A percentile compares a stretch with the other conserved stretches of the same genome.
Conservation (phyloP, 2,797 vertebrate species). For the Sebastes trivittatus region DNA sequence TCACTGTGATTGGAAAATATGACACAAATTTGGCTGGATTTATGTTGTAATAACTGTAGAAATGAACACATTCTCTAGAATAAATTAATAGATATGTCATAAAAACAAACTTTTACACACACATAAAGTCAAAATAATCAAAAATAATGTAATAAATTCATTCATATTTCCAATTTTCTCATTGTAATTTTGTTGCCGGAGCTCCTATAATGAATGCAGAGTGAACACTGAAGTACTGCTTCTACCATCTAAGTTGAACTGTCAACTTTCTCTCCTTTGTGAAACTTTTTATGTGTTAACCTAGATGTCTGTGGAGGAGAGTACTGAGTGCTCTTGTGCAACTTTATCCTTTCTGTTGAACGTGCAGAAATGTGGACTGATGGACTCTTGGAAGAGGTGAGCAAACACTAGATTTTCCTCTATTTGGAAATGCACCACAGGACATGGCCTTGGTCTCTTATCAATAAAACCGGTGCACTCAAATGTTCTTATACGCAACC, state of each 20-base stretch:
- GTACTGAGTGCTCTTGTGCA: slow-evolving; percentile 9
- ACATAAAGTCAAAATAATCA: neutral
- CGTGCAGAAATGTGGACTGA: slow-evolving; percentile 57
- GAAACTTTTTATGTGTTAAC: neutral
- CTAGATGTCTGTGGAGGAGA: neutral
- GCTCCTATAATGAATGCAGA: neutral
- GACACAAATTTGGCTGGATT: neutral
- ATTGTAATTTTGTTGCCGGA: neutral
- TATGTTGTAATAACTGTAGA: neutral
- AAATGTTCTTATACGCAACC: slow-evolving; percentile 6
- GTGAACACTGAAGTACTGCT: neutral
- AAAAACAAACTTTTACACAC: neutral
- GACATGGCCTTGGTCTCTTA: slow-evolving; percentile 68
- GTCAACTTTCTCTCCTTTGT: neutral
- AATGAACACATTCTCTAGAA: neutral
- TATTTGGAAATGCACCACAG: slow-evolving; percentile 54
- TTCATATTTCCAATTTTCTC: neutral
- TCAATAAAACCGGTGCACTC: slow-evolving; percentile 49
- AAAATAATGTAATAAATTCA: neutral
- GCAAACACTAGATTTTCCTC: slow-evolving; percentile 59
- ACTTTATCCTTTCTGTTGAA: slow-evolving; percentile 64
- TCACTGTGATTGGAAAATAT: neutral
- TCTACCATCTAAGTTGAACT: neutral
- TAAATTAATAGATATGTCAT: neutral
- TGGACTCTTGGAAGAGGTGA: slow-evolving; percentile 59